Percentiles rank a stretch among this genome's conserved stretches.
These are phyloP conservation scores for Euwallacea similis DNA, from an alignment of 1,140 invertebrate genomes.

Conservation along the genomic window DNA sequence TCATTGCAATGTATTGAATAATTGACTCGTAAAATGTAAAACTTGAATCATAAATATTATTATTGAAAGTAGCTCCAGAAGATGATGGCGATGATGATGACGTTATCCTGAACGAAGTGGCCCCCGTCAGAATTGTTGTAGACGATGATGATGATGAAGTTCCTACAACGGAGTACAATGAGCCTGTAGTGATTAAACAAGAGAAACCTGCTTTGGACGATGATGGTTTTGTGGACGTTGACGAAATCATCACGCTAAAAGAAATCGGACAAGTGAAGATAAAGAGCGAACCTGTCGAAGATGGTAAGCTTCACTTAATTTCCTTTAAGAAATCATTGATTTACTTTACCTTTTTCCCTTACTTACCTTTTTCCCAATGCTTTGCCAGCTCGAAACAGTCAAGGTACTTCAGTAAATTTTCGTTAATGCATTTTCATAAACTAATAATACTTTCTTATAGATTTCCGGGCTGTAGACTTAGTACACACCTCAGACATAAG, in stretches of 20 bases:
- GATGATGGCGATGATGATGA: conserved; percentile 57
- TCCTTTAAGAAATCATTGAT: too few relatives aligned
- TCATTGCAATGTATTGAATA: neutral
- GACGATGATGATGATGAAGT: conserved; percentile 57
- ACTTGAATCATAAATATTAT: neutral
- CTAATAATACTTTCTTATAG: too few relatives aligned
- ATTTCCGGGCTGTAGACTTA: too few relatives aligned
- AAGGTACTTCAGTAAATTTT: too few relatives aligned
- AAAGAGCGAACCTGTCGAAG: conserved; percentile 63
- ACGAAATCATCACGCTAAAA: conserved; percentile 46
- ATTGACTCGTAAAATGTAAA: neutral
- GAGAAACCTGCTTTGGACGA: conserved; percentile 51
- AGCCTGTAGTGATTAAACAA: conserved; percentile 35
- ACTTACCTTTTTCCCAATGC: too few relatives aligned
- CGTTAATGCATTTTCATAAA: too few relatives aligned
- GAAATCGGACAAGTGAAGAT: conserved; percentile 56
- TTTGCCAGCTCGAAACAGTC: too few relatives aligned
- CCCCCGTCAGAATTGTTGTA: conserved; percentile 54
- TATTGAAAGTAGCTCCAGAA: neutral
- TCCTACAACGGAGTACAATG: conserved; percentile 50
- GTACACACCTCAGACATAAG: too few relatives aligned
- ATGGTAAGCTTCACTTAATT: conserved; percentile 53
- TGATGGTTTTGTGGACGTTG: conserved; percentile 56
- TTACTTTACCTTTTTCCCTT: too few relatives aligned
- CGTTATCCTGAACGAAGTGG: conserved; percentile 59